Conservation (phyloP, 1,140 invertebrate species). For the Oncopeltus fasciatus region DNA sequence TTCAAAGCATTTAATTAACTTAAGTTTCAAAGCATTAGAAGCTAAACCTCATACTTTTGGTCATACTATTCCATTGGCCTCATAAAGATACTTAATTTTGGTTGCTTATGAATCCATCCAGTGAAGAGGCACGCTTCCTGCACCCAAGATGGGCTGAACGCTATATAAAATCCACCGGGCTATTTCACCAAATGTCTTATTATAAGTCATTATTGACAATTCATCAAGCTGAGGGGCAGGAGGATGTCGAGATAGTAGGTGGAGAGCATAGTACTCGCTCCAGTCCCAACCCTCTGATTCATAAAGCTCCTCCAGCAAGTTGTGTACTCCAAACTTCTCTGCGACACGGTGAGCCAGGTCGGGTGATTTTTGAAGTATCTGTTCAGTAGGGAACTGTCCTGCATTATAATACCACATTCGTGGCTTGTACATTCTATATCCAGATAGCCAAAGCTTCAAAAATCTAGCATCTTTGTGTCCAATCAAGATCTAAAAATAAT, state of each 20-base stretch:
- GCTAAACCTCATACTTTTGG: too few species aligned
- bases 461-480: slow-evolving; percentile 28
- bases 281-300: slow-evolving; percentile 21
- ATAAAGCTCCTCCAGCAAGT: slow-evolving; percentile 24
- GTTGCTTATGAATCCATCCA: too few species aligned
- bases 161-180: slow-evolving; percentile 23
- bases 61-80: too few species aligned
- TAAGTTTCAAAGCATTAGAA: too few species aligned
- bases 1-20: too few species aligned
- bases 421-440: slow-evolving; percentile 26
- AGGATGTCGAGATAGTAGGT: slow-evolving; percentile 25
- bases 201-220: slow-evolving; percentile 20
- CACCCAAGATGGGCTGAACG: slow-evolving; percentile 15
- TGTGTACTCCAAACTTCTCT: slow-evolving; percentile 26
- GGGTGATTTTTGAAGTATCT: slow-evolving; percentile 23
- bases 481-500: slow-evolving; percentile 27
- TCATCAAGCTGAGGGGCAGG: slow-evolving; percentile 24
- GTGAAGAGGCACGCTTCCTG: neutral
- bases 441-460: slow-evolving; percentile 26
- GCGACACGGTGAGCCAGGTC: slow-evolving; percentile 25
- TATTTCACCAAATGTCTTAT: slow-evolving; percentile 25
- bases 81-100: too few species aligned
- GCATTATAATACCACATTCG: slow-evolving; percentile 29
- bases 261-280: slow-evolving; percentile 23
- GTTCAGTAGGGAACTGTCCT: slow-evolving; percentile 26